A percentile compares a stretch with the other conserved stretches of the same genome.
Conservation (phyloP, 2,797 vertebrate genomes). For the Columba guinea region DNA sequence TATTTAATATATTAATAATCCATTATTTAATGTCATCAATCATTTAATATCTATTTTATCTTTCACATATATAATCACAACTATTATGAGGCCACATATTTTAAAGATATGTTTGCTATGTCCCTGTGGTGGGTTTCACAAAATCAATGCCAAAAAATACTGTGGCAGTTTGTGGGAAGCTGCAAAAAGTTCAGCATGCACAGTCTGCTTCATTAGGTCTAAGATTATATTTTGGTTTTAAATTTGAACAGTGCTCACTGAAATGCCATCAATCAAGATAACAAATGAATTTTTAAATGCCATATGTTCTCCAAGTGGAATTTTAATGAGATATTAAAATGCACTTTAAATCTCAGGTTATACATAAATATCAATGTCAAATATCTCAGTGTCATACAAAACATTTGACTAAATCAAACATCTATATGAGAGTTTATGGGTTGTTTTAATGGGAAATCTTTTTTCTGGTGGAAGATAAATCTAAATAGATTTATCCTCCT, state of each 20-base stretch:
- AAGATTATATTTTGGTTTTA: constrained; percentile 40
- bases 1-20: background rate
- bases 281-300: constrained; percentile 36
- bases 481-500: background rate
- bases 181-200: background rate
- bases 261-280: constrained; percentile 45
- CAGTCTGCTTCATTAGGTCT: constrained; percentile 22
- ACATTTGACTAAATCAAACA: background rate
- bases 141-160: background rate
- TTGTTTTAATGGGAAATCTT: background rate
- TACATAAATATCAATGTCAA: constrained; percentile 1
- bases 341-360: constrained; percentile 13
- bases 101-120: constrained; percentile 4
- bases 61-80: background rate
- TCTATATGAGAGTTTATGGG: background rate
- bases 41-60: constrained; percentile 2
- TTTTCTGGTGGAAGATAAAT: background rate
- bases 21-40: background rate
- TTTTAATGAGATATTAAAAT: constrained; percentile 45
- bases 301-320: constrained; percentile 31
- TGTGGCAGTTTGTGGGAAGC: constrained; percentile 28
- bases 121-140: background rate
- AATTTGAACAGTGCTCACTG: constrained; percentile 11
- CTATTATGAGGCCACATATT: background rate
- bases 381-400: background rate